A percentile compares a stretch with the other conserved stretches of the same genome.
Evolutionary conservation across 2,113 vertebrate species (phyloP).

Genomic region (Anguilla rostrata): DNA sequence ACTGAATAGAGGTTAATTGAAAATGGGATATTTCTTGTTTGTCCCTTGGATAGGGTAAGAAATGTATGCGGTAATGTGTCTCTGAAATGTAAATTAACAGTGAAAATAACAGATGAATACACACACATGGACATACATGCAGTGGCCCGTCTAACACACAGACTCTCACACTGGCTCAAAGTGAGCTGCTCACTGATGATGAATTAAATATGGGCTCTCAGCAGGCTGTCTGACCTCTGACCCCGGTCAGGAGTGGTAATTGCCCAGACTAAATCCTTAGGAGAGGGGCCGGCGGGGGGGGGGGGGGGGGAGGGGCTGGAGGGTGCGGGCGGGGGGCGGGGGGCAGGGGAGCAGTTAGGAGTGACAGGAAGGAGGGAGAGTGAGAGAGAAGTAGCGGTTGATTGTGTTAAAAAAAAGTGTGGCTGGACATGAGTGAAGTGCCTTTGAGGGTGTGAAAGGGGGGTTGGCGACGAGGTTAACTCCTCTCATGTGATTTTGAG

Average conservation of each 20-base stretch:
- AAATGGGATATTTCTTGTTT: not conserved
- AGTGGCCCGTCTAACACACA: not conserved
- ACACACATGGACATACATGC: not conserved
- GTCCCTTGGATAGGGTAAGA: not conserved
- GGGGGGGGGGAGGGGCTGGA: not conserved
- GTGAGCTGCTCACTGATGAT: slow-evolving; percentile 29
- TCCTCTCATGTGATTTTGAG: slow-evolving; percentile 44
- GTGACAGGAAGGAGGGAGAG: not conserved
- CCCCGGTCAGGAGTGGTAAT: slow-evolving; percentile 33
- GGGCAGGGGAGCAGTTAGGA: slow-evolving; percentile 25
- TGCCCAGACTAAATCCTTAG: not conserved
- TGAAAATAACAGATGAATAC: not conserved
- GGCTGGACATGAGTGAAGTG: slow-evolving; percentile 24
- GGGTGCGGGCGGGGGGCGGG: slow-evolving; percentile 4
- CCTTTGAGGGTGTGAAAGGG: slow-evolving; percentile 34
- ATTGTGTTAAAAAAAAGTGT: slow-evolving; percentile 41
- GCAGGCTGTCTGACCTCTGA: slow-evolving; percentile 40
- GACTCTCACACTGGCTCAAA: slow-evolving; percentile 16
- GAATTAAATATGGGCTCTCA: slow-evolving; percentile 50
- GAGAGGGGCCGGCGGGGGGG: not conserved
- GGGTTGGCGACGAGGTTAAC: slow-evolving; percentile 35
- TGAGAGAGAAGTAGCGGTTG: slow-evolving; percentile 32
- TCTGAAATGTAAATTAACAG: not conserved
- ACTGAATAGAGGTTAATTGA: too few relatives aligned
- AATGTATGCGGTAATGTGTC: not conserved